These are phyloP conservation scores for Ivindomyrus marchei DNA, from an alignment of 2,113 vertebrate species.

Conservation along the genomic window DNA sequence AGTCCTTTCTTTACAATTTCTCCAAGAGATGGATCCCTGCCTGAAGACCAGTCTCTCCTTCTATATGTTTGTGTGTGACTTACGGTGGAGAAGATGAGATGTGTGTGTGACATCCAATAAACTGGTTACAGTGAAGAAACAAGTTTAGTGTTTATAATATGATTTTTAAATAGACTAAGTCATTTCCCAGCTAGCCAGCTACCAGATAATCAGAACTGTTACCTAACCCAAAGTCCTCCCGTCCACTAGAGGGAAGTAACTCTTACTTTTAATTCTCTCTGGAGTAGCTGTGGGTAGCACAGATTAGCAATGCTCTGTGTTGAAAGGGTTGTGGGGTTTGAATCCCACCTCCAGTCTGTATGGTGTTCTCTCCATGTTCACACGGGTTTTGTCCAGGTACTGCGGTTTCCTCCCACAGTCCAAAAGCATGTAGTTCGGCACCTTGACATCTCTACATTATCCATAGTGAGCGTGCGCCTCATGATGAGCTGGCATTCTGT, in stretches of 20 bases:
- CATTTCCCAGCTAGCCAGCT: neutral
- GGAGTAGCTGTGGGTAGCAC: neutral
- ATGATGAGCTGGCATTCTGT: neutral
- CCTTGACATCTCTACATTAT: neutral
- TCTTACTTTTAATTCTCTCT: neutral
- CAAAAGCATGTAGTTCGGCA: neutral
- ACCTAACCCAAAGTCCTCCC: neutral
- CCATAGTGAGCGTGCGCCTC: neutral
- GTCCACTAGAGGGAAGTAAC: neutral
- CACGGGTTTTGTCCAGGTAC: neutral
- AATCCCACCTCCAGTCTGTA: neutral
- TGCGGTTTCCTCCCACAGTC: neutral
- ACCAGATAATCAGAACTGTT: neutral
- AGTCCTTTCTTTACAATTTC: slow-evolving; percentile 59
- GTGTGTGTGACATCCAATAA: neutral
- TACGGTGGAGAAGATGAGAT: neutral
- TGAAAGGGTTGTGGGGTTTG: no score
- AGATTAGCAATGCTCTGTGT: neutral
- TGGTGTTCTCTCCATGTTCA: neutral
- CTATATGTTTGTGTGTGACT: neutral
- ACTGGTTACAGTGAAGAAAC: neutral
- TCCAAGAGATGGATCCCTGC: slow-evolving; percentile 56
- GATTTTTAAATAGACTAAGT: neutral
- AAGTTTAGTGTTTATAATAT: neutral
- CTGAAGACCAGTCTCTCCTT: slow-evolving; percentile 28